These are phyloP conservation scores for Melinaea marsaeus DNA, from an alignment of 2,888 invertebrate genomes.

Conservation along the genomic window DNA sequence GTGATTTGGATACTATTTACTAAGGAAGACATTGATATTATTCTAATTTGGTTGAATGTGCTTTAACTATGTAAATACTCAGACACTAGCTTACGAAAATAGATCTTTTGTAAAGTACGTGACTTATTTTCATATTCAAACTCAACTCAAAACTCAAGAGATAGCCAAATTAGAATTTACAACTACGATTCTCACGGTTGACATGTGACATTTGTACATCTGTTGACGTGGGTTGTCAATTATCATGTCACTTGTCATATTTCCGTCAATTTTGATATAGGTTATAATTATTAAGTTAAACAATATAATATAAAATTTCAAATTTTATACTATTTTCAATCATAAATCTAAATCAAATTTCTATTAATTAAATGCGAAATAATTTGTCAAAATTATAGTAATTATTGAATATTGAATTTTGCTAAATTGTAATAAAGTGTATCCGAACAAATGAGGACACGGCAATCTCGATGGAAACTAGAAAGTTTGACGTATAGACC, in stretches of 20 bases:
- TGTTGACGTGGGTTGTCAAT: too few species aligned
- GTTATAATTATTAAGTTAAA: too few species aligned
- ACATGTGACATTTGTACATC: too few species aligned
- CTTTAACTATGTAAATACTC: background rate
- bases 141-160: background rate
- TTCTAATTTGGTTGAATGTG: background rate
- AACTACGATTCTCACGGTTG: background rate
- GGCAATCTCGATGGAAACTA: conserved; percentile 35
- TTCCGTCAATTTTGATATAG: too few species aligned
- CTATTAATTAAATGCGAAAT: too few species aligned
- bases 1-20: background rate
- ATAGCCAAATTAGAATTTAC: background rate
- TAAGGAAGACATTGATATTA: background rate
- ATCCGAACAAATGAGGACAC: conserved; percentile 35
- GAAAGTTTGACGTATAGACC: conserved; percentile 40
- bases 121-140: background rate
- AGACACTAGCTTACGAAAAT: background rate
- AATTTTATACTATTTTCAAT: too few species aligned
- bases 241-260: too few species aligned
- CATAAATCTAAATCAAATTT: too few species aligned
- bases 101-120: conserved; percentile 1
- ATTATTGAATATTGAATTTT: too few species aligned
- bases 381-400: too few species aligned
- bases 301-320: too few species aligned
- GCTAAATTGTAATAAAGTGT: conserved; percentile 12